Base-by-base conservation (phyloP, 2,888 invertebrate species). In the Napeogenes inachia region DNA sequence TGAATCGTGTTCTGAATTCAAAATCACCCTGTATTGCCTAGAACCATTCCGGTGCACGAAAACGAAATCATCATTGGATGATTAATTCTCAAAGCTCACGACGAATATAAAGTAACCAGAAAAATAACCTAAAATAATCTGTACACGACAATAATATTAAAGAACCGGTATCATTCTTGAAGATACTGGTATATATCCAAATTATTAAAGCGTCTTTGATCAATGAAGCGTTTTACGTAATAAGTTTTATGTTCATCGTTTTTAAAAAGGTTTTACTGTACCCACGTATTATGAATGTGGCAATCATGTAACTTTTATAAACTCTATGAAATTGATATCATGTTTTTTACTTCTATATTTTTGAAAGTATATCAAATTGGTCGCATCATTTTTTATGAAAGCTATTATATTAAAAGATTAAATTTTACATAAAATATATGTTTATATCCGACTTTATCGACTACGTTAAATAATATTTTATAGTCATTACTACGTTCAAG, bases 1-100 rank as follows among this genome's bases (percentile, higher is more conserved):
- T 84, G 85, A 87, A 84, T 84, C 87, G 86, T 85, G 87, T 79
- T 75, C 76, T 71, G 86, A 86, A 87, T 87, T 78, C 60, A 69
- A 75, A 83, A 77, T 60, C 57, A 50, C 60, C 57, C 60, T 68
- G 70, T 70, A 69, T 69, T 66, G 65, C 66, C 66, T 67, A 66
- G 67, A 70, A 70, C 71, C 66, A 68, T 70, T 72, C 69, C 68
- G 66, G 64, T 64, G 66, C 63, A 62, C 65, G 67, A 65, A 69
- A 72, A 68, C 70, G 67, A 71, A 71, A 71, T 71, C 69, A 71
- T 70, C 70, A 69, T 67, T 64, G 61, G 63, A 70, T 69, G 71
- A 74, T 72, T 69, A 72, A 66, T 66, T 65, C 65, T 59, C 53
- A 56, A 33, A 54, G 62, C 64, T 60, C 64, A 62, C 62, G 62